Evolutionary conservation across 2,888 invertebrate genomes (phyloP).

Genomic region (Cheilosia vernalis): DNA sequence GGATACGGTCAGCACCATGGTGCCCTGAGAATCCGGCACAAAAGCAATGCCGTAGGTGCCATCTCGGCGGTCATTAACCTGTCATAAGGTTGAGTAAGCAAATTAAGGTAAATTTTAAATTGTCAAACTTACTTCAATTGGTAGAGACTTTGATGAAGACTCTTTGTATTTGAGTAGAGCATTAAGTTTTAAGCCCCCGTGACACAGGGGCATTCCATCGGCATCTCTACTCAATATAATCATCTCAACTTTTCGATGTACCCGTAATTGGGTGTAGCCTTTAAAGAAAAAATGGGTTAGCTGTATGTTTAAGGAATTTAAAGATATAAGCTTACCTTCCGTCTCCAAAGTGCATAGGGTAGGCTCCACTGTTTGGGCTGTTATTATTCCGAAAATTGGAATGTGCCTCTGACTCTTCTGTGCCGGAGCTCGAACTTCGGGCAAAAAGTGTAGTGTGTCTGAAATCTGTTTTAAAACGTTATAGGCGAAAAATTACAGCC

Average conservation of each 20-base stretch:
- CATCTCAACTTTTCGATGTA: slow-evolving; percentile 86
- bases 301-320: neutral
- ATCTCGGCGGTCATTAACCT: slow-evolving; percentile 86
- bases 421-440: slow-evolving; percentile 84
- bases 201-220: slow-evolving; percentile 86
- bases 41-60: slow-evolving; percentile 87
- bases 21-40: slow-evolving; percentile 87
- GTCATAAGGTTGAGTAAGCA: slow-evolving; percentile 41
- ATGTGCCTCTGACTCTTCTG: slow-evolving; percentile 82
- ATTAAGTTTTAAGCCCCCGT: slow-evolving; percentile 87
- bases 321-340: slow-evolving; percentile 76
- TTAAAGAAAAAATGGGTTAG: slow-evolving; percentile 80
- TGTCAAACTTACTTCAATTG: slow-evolving; percentile 83
- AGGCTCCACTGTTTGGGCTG: slow-evolving; percentile 87
- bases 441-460: slow-evolving; percentile 85
- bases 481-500: neutral
- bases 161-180: slow-evolving; percentile 85
- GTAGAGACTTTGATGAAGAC: slow-evolving; percentile 83
- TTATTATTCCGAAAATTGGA: slow-evolving; percentile 85
- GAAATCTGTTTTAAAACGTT: slow-evolving; percentile 79
- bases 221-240: slow-evolving; percentile 86
- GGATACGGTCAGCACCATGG: slow-evolving; percentile 86
- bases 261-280: slow-evolving; percentile 84
- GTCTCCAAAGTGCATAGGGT: slow-evolving; percentile 85
- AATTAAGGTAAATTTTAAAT: neutral